phyloP scores from a whole-genome alignment of 23 tunicate species.

The Styela plicata region DNA sequence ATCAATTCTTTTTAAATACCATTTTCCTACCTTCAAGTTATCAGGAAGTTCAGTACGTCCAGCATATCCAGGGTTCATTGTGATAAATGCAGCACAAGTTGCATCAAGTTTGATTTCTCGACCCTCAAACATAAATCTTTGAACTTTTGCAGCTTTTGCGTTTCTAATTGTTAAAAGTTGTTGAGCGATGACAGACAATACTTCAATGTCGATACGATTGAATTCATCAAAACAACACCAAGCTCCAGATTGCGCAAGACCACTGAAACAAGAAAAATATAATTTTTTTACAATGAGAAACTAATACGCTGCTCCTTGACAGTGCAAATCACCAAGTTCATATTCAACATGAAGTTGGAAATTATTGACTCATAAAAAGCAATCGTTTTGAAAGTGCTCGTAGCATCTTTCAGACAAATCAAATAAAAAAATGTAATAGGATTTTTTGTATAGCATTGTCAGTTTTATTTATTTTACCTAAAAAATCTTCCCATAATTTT shows the following conservation, averaged over 20 bases:
- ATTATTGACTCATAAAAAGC: background rate
- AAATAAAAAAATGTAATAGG: no score
- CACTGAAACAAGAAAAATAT: slow-evolving; percentile 39
- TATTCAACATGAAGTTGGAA: background rate
- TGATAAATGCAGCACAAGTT: slow-evolving; percentile 97
- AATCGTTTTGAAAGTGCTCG: background rate
- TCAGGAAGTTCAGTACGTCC: slow-evolving; percentile 98
- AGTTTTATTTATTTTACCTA: slow-evolving; percentile 64
- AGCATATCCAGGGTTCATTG: slow-evolving; percentile 99
- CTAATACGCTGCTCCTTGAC: no score
- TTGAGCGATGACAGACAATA: slow-evolving; percentile 99
- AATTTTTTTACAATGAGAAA: no score
- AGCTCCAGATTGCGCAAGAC: slow-evolving; percentile 99
- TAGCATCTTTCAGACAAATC: background rate
- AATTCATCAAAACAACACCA: slow-evolving; percentile 99
- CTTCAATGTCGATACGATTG: slow-evolving; percentile 99
- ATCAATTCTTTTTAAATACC: no score
- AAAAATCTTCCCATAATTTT: slow-evolving; percentile 99
- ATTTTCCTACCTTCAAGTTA: slow-evolving; percentile 90
- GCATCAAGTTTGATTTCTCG: slow-evolving; percentile 94
- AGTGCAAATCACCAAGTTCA: no score
- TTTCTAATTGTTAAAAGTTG: slow-evolving; percentile 96
- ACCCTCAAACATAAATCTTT: slow-evolving; percentile 99
- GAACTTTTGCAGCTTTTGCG: slow-evolving; percentile 71
- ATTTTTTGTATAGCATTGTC: no score